Conservation (phyloP, 2,113 vertebrate species). For the Peromyscus leucopus region DNA sequence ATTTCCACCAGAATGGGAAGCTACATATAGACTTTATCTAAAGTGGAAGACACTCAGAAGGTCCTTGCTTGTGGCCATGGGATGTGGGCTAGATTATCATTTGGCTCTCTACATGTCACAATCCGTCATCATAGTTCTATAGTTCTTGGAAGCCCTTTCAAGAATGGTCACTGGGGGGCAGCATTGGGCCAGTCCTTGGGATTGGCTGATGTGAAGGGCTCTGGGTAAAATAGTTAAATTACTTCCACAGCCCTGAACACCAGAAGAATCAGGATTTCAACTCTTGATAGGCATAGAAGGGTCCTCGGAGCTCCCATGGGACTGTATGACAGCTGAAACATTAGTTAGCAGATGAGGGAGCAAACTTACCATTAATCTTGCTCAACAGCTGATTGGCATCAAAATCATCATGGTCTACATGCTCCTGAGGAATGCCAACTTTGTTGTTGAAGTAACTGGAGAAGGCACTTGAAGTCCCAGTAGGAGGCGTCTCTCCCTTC, state of each 20-base stretch:
- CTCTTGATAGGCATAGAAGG: neutral
- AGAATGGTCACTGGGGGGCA: conserved; percentile 76
- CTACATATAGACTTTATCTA: neutral
- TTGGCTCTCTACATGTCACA: neutral
- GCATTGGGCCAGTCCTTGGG: conserved; percentile 46
- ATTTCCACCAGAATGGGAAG: neutral
- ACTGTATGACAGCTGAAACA: neutral
- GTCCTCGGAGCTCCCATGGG: neutral
- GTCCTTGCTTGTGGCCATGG: neutral
- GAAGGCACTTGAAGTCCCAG: conserved; percentile 85
- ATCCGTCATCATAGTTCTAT: neutral
- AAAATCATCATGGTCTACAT: conserved; percentile 87
- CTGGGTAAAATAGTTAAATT: neutral
- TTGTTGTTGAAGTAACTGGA: conserved; percentile 90
- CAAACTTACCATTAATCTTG: conserved; percentile 85
- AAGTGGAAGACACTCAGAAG: conserved; percentile 20
- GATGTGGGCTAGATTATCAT: neutral
- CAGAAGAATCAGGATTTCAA: neutral
- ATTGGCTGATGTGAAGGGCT: neutral
- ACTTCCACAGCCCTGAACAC: neutral
- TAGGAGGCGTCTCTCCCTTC: conserved; percentile 88
- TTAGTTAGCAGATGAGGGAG: neutral
- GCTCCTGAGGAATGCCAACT: conserved; percentile 89
- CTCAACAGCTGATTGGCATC: conserved; percentile 88
- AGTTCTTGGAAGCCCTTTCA: neutral